These are phyloP conservation scores for Tetramorium bicarinatum DNA, from an alignment of 2,888 invertebrate species.

Conservation along the genomic window DNA sequence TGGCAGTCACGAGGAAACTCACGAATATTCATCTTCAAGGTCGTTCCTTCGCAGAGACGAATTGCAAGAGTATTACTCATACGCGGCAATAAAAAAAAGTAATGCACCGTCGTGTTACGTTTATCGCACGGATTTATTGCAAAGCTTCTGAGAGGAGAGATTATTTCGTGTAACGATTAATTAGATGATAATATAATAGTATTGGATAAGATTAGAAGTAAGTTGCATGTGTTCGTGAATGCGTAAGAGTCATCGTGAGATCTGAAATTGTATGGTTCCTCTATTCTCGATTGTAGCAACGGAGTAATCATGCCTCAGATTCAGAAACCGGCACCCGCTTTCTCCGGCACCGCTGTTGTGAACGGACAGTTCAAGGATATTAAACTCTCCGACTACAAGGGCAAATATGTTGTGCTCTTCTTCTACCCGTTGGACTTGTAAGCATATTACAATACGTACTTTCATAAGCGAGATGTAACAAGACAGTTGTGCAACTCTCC, in stretches of 20 bases:
- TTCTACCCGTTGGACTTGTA: slow-evolving; percentile 97
- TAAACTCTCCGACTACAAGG: slow-evolving; percentile 92
- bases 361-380: slow-evolving; percentile 95
- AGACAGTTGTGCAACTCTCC: neutral
- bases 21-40: neutral
- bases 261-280: neutral
- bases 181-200: neutral
- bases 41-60: neutral
- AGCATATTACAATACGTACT: slow-evolving; percentile 85
- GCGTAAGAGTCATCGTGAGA: neutral
- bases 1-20: neutral
- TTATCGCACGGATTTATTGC: neutral
- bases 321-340: slow-evolving; percentile 93
- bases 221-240: neutral
- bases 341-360: slow-evolving; percentile 93
- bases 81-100: neutral
- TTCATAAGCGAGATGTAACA: neutral
- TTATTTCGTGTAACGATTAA: neutral
- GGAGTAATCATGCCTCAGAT: slow-evolving; percentile 86
- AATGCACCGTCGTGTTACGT: neutral
- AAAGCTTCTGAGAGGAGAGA: neutral
- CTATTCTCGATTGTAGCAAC: slow-evolving; percentile 49
- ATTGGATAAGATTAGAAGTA: neutral
- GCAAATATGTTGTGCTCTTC: slow-evolving; percentile 96
- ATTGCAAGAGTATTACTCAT: neutral